Base-by-base conservation (phyloP, 2,888 invertebrate species). In the Sturmia bella region DNA sequence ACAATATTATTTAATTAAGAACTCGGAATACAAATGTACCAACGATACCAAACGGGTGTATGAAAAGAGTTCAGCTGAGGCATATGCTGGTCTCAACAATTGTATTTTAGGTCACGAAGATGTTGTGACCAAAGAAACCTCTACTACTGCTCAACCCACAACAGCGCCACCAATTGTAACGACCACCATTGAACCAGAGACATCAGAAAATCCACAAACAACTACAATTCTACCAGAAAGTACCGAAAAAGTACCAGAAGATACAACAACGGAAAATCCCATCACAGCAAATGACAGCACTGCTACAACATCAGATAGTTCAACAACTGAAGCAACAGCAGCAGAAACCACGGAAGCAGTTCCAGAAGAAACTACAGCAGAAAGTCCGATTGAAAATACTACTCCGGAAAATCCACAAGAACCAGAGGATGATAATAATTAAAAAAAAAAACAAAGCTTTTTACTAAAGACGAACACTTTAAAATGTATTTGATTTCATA, bases 11-110 rank as follows among this genome's bases (percentile, higher is more conserved):
- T 9, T 73, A 1, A 85, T 89, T 50, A 2, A 84, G 0, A 52
- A 19, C 3, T 15, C 54, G 0, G n/a, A 82, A 50, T 66, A 75
- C 13, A 64, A 9, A 0, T 89, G 89, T 69, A 85, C 85, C 17
- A 87, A 86, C 66, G 80, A 77, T 3, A 83, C 87, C 3, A 77
- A 88, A 27, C 86, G 86, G 17, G 43, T 2, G 11, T 87, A 85
- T 56, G 84, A 85, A 3, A 81, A 84, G 61, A 57, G 84, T 0
- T 75, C 85, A 0, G 76, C 84, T 0, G 13, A 4, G 0, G 37
- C 78, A 6, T 87, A 85, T 57, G 83, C 59, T 0, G 66, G 83
- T 0, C 54, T 89, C 17, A 64, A 70, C 3, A 80, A 75, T 6
- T 88, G 88, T 74, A 48, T 87, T 41, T 12, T 87, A 86, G 5